Evolutionary conservation across 2,888 invertebrate species (phyloP), one percentile per base, ranked within the genome.

Genomic region (Tetragonula carbonaria): DNA sequence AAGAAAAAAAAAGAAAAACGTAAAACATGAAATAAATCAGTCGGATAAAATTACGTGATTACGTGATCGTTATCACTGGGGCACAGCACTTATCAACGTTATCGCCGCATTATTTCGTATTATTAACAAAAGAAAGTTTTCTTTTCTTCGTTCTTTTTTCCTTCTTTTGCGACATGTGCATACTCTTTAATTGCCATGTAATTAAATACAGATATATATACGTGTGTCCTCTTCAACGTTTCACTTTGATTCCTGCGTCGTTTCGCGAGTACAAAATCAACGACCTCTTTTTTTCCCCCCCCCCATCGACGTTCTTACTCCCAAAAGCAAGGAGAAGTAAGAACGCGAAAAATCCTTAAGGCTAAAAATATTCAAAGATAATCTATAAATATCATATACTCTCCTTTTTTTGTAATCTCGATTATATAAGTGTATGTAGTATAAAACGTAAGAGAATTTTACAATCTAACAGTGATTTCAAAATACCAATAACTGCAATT

Each of bases 401-500:
- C 88, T 89, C 78, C 81, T 87, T 87, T 83, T 86, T 83, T 86
- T 87, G 45, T 89, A 90, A 91, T 90, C 88, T 88, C 85, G 90
- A 83, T 91, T 89, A 90, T 90, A 91, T 91, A 90, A 90, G 85
- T 91, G 89, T 87, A 89, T 87, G 79, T 87, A 90, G 87, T 91
- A 91, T 90, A 92, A 93, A 93, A 92, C 90, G 88, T 90, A 91
- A 90, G 87, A 88, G 89, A 92, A 90, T 90, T 91, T 91, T 91
- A 92, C 88, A 91, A 87, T 89, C 92, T 92, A 93, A 93, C 88
- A 90, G 88, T 88, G 88, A 87, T 87, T 87, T 85, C 88, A 90
- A 90, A 89, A 90, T 91, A 90, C 90, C 90, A 89, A 90, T 91
- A 93, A 92, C 91, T 92, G 90, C 88, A 91, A 92, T 92, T 91